Percentiles rank a stretch among this genome's conserved stretches.
phyloP scores from a whole-genome alignment of 2,113 vertebrate species.

The Lycocorax pyrrhopterus region DNA sequence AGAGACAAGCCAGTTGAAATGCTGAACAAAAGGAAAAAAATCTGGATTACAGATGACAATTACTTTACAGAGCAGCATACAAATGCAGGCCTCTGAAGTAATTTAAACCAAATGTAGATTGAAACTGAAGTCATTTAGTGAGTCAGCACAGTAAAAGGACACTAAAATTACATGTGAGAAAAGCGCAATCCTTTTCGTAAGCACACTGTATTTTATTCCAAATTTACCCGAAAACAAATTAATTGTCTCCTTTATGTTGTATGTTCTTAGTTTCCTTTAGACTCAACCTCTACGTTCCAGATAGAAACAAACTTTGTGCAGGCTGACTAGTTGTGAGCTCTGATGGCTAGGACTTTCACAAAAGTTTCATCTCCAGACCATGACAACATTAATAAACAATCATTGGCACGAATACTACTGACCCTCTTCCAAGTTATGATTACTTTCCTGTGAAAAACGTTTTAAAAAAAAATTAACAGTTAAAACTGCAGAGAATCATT shows the following conservation, averaged over 20 bases:
- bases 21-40: neutral
- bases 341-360: conserved; percentile 1
- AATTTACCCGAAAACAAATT: neutral
- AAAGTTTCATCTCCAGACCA: conserved; percentile 33
- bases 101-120: conserved; percentile 13
- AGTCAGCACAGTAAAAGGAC: conserved; percentile 27
- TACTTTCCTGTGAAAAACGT: neutral
- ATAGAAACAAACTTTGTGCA: neutral
- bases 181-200: neutral
- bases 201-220: neutral
- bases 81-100: conserved; percentile 22
- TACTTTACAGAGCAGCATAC: neutral
- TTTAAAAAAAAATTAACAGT: neutral
- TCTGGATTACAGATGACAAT: conserved; percentile 3
- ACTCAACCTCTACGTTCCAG: neutral
- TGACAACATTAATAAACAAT: conserved; percentile 28
- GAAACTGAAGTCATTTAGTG: conserved; percentile 1
- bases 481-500: neutral
- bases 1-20: neutral
- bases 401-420: neutral
- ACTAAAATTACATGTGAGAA: neutral
- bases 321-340: neutral
- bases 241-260: neutral
- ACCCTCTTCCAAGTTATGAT: conserved; percentile 31
- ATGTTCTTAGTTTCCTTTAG: neutral